Base-by-base conservation (phyloP, 2,888 invertebrate genomes). In the Eristalis arbustorum region DNA sequence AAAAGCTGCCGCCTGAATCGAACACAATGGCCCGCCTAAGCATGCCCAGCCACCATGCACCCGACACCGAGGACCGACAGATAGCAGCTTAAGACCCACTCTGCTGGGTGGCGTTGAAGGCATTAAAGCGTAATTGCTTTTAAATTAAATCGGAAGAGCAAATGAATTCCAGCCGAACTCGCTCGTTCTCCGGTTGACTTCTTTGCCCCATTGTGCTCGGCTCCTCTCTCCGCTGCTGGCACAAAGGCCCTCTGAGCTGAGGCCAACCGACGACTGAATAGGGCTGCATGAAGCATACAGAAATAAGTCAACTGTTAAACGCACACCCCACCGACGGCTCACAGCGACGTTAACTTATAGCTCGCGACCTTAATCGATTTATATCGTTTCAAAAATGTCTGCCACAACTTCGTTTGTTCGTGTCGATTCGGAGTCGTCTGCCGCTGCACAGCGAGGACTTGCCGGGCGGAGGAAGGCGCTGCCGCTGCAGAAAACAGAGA, bases 361-460 rank as follows among this genome's bases (percentile, higher is more conserved):
- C 74, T 82, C 73, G 69, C 23, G 63, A 82, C 72, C 77, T 81
- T 76, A 80, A 76, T 85, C 84, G 82, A 85, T 85, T 76, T 63
- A 82, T 69, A 69, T 76, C 82, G 68, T 82, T 82, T 73, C 57
- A 73, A 63, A 81, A 77, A 77, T 57, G 57, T 42, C 81, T 74
- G 69, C 69, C 73, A 77, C 85, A 82, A 82, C 73, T 78, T 74
- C 69, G 82, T 82, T 82, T 85, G 66, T 69, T 71, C 56, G 49
- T 42, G 42, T 42, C 42, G 42, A 42, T n/a, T 1, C 42, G 14
- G 4, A 14, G 42, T 42, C 18, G 49, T 5, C 56, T 37, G 18
- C 37, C 1, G 6, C 8, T 59, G 42, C 76, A 68, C 3, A 31
- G 23, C 37, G 42, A 28, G 67, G 67, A 61, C 59, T 23, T 40